These are phyloP conservation scores for Cydia pomonella DNA, from an alignment of 1,140 invertebrate species.

Conservation along the genomic window DNA sequence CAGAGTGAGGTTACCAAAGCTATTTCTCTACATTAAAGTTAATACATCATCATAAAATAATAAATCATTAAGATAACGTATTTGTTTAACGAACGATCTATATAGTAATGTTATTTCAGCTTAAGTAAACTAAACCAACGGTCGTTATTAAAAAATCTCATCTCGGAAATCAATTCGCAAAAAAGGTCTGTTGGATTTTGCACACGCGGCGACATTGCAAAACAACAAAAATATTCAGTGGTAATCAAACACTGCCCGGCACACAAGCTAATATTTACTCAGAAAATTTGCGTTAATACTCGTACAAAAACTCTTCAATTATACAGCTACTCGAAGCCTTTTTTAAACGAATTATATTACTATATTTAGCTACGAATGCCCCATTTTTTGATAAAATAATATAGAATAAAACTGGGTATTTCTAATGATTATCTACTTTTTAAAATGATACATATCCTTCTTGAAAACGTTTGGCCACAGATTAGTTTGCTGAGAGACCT, in stretches of 20 bases:
- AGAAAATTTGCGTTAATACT: conserved; percentile 47
- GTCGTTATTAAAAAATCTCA: conserved; percentile 25
- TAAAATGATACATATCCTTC: background rate
- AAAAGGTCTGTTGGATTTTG: conserved; percentile 24
- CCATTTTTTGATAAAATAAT: background rate
- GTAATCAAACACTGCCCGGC: conserved; percentile 34
- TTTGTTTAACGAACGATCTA: background rate
- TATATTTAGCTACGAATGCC: background rate
- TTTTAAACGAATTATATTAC: background rate
- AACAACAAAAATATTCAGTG: conserved; percentile 32
- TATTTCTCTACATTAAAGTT: background rate
- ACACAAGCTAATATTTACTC: conserved; percentile 43
- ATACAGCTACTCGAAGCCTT: conserved; percentile 16
- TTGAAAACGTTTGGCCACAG: background rate
- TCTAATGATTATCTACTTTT: too few relatives aligned
- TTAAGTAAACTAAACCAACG: conserved; percentile 2
- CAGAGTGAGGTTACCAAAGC: background rate
- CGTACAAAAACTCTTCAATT: conserved; percentile 34
- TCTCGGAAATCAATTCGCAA: conserved; percentile 26
- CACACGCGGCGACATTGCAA: conserved; percentile 24
- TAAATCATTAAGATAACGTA: background rate
- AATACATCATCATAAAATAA: too few relatives aligned
- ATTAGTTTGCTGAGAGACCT: background rate
- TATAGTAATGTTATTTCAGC: background rate
- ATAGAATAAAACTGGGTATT: too few relatives aligned